A percentile compares a stretch with the other conserved stretches of the same genome.
Evolutionary conservation across 2,797 vertebrate species (phyloP).

Genomic region (Spheniscus humboldti): DNA sequence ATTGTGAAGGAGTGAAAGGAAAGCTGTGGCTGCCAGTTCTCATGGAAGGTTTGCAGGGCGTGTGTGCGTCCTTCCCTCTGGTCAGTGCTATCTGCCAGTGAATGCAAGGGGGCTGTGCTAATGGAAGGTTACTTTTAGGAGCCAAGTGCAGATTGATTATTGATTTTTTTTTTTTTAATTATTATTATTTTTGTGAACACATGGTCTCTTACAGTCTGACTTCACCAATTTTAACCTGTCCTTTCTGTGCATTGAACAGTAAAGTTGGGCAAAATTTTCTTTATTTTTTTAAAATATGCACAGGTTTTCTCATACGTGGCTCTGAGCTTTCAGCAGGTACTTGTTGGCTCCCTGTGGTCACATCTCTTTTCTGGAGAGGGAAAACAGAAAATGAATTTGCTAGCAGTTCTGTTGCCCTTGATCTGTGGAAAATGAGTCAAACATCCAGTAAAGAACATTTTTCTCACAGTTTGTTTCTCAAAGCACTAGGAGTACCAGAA

Average conservation of each 20-base stretch:
- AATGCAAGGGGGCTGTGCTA: background rate
- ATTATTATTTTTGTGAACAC: background rate
- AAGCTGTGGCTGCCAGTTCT: background rate
- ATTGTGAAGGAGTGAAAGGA: background rate
- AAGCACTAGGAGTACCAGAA: background rate
- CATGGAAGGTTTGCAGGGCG: background rate
- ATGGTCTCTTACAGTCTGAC: background rate
- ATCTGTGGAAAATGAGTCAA: background rate
- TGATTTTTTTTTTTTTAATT: background rate
- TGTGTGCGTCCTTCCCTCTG: background rate
- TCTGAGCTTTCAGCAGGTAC: background rate
- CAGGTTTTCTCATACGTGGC: background rate
- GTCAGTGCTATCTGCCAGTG: background rate
- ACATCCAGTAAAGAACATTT: background rate
- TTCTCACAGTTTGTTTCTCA: background rate
- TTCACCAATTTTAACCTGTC: background rate
- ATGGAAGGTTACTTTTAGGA: background rate
- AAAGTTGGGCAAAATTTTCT: background rate
- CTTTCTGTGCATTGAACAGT: background rate
- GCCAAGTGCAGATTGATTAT: background rate
- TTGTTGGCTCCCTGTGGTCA: background rate
- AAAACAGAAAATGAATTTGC: background rate
- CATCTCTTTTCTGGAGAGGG: background rate
- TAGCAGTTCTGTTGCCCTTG: background rate
- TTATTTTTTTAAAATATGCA: background rate